phyloP scores from a whole-genome alignment of 2,888 invertebrate species.

The Caenorhabditis sp. region DNA sequence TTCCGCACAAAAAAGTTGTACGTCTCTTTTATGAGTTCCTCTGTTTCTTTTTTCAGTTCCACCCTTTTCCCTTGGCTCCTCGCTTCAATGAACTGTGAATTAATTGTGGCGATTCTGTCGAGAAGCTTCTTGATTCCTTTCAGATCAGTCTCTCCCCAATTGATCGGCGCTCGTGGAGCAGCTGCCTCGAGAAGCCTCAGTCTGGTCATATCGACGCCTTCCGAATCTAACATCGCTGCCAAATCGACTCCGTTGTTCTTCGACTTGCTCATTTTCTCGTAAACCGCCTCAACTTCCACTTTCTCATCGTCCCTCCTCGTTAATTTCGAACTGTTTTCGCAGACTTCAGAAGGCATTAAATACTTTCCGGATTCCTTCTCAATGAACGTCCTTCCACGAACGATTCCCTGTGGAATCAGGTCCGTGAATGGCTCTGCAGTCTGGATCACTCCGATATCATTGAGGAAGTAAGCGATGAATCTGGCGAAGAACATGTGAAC shows the following conservation, averaged over 20 bases:
- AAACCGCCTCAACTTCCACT: slow-evolving; percentile 84
- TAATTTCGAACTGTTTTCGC: slow-evolving; percentile 79
- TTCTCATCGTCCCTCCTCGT: slow-evolving; percentile 23
- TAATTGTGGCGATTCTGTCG: slow-evolving; percentile 68
- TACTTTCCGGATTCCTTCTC: slow-evolving; percentile 86
- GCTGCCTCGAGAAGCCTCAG: slow-evolving; percentile 91
- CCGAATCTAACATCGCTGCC: slow-evolving; percentile 84
- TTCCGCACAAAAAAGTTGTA: slow-evolving; percentile 75
- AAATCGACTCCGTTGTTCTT: slow-evolving; percentile 88
- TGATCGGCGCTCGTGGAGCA: slow-evolving; percentile 89
- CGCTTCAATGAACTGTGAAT: slow-evolving; percentile 64
- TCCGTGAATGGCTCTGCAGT: slow-evolving; percentile 89
- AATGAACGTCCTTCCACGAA: slow-evolving; percentile 64
- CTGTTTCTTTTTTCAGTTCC: slow-evolving; percentile 22
- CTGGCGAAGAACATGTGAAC: slow-evolving; percentile 96
- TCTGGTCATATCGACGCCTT: slow-evolving; percentile 92
- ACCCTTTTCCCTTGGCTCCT: neutral
- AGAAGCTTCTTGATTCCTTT: slow-evolving; percentile 72
- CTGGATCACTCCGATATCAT: slow-evolving; percentile 85
- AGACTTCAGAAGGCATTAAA: slow-evolving; percentile 84
- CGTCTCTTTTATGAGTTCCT: slow-evolving; percentile 62
- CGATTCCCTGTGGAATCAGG: slow-evolving; percentile 86
- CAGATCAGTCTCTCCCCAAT: slow-evolving; percentile 86
- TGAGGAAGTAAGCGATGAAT: slow-evolving; percentile 92
- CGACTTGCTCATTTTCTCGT: slow-evolving; percentile 99